Evolutionary conservation across 2,888 invertebrate species (phyloP).

Genomic region (Slavum lentiscoides): DNA sequence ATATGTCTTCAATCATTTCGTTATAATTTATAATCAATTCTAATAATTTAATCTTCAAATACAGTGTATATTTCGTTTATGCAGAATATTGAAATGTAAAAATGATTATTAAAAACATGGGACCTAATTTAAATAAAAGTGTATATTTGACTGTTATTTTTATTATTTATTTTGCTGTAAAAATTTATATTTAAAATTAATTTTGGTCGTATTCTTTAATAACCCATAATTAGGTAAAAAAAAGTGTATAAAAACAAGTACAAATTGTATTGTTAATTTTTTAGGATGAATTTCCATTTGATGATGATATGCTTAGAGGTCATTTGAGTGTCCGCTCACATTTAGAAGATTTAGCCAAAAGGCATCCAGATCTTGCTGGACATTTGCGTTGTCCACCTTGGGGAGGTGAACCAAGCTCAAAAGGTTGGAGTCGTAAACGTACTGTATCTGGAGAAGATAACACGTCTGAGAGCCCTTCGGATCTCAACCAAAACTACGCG

Average conservation of each 20-base stretch:
- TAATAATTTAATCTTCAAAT: not conserved
- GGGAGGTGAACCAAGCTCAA: conserved; percentile 53
- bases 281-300: conserved; percentile 69
- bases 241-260: not conserved
- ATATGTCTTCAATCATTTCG: conserved; percentile 2
- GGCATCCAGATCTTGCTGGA: conserved; percentile 77
- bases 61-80: not conserved
- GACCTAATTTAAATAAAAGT: too few relatives aligned
- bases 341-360: conserved; percentile 72
- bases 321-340: conserved; percentile 62
- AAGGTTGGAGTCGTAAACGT: conserved; percentile 37
- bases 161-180: not conserved
- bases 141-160: too few relatives aligned
- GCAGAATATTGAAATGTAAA: not conserved
- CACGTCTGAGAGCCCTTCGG: conserved; percentile 28
- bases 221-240: not conserved
- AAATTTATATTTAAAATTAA: not conserved
- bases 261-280: conserved; percentile 51
- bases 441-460: conserved; percentile 44
- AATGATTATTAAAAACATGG: too few relatives aligned
- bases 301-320: conserved; percentile 63
- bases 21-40: not conserved
- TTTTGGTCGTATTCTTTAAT: conserved; percentile 15
- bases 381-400: conserved; percentile 64
- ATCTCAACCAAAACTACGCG: conserved; percentile 18